These are phyloP conservation scores for Acleris emargana DNA, from an alignment of 2,888 invertebrate species.

Conservation along the genomic window DNA sequence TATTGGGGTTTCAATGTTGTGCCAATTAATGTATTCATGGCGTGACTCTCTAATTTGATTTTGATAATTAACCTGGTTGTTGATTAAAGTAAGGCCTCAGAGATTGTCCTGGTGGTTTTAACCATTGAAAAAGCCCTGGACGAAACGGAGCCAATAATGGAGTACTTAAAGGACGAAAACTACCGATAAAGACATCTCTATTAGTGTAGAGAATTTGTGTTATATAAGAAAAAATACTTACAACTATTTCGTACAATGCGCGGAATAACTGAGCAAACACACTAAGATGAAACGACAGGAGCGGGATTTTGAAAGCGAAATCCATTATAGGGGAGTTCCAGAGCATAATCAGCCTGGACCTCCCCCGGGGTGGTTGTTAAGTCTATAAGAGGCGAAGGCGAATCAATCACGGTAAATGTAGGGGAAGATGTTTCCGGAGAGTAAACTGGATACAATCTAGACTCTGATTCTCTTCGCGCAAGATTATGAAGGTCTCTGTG, in stretches of 20 bases:
- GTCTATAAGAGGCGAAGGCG: conserved; percentile 61
- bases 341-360: conserved; percentile 75
- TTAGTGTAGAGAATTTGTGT: conserved; percentile 68
- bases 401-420: conserved; percentile 59
- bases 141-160: conserved; percentile 5
- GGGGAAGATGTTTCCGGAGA: conserved; percentile 48
- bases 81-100: background rate
- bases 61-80: no score
- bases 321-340: conserved; percentile 78
- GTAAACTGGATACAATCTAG: conserved; percentile 65
- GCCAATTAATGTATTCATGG: no score
- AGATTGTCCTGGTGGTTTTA: conserved; percentile 1
- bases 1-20: no score
- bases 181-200: conserved; percentile 60
- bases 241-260: conserved; percentile 59
- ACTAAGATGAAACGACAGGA: conserved; percentile 79
- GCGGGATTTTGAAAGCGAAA: conserved; percentile 80
- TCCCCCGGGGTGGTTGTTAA: conserved; percentile 72
- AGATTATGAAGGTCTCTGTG: conserved; percentile 51
- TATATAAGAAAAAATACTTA: conserved; percentile 61
- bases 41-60: no score
- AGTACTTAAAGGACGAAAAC: conserved; percentile 7
- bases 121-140: conserved; percentile 7
- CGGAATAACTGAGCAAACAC: conserved; percentile 62
- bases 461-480: conserved; percentile 51